Percentiles rank a stretch among this genome's conserved stretches.
Conservation (phyloP, 2,888 invertebrate species). For the Chrysolina haemoptera region DNA sequence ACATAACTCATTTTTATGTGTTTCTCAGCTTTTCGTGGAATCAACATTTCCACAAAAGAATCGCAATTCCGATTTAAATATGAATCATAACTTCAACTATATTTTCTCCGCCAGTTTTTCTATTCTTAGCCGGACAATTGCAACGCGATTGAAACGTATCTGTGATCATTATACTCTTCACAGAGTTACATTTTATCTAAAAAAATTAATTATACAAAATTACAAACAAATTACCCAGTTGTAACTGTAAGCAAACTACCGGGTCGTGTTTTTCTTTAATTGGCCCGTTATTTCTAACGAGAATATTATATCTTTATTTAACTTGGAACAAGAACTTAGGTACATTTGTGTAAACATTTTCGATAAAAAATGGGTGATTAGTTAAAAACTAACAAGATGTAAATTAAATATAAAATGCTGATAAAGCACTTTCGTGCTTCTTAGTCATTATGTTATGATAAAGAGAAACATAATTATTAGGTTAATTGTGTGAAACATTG, state of each 20-base stretch:
- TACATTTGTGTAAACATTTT: slow-evolving; percentile 16
- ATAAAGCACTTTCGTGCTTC: slow-evolving; percentile 45
- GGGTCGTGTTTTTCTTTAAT: slow-evolving; percentile 25
- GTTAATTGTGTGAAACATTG: slow-evolving; percentile 39
- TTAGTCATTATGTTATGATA: slow-evolving; percentile 44
- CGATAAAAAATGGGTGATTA: slow-evolving; percentile 25
- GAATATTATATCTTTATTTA: slow-evolving; percentile 21
- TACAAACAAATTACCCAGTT: slow-evolving; percentile 21
- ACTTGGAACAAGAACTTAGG: slow-evolving; percentile 8
- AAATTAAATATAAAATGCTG: slow-evolving; percentile 46
- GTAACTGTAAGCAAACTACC: slow-evolving; percentile 28
- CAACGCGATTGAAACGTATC: background rate
- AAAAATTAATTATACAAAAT: slow-evolving; percentile 26
- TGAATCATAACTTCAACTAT: background rate
- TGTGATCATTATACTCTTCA: background rate
- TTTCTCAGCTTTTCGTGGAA: too few species aligned
- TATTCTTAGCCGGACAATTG: background rate
- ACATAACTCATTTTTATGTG: too few species aligned
- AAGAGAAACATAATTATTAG: slow-evolving; percentile 39
- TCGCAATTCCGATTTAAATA: too few species aligned
- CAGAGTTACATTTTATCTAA: background rate
- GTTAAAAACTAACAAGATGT: slow-evolving; percentile 37
- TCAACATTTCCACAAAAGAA: background rate
- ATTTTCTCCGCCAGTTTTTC: background rate
- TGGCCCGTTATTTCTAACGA: slow-evolving; percentile 26